Evolutionary conservation across 2,113 vertebrate species (phyloP).

Genomic region (Cyprinodon variegatus): DNA sequence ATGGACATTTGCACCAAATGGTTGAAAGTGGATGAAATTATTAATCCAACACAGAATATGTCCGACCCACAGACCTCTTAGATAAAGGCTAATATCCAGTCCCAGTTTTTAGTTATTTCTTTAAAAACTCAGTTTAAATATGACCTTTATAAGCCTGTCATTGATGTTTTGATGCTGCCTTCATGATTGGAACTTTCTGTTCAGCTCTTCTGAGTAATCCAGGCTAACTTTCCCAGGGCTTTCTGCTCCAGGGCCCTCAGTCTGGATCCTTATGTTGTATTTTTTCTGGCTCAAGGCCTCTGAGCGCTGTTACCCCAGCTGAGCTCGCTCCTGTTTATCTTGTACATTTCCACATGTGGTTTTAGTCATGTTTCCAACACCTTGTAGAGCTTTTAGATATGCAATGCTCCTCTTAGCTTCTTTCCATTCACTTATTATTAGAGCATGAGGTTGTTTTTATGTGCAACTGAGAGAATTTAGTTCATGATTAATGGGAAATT

Average conservation of each 20-base stretch:
- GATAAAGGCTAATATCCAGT: background rate
- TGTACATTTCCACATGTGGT: background rate
- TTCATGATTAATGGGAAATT: slow-evolving; percentile 6
- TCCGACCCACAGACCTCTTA: too few species aligned
- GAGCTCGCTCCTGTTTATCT: background rate
- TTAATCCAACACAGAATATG: too few species aligned
- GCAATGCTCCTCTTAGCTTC: slow-evolving; percentile 12
- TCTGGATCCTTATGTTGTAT: background rate
- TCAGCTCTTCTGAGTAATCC: background rate
- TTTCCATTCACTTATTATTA: slow-evolving; percentile 18
- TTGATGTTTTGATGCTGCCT: background rate
- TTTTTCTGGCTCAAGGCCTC: background rate
- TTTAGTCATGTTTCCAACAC: background rate
- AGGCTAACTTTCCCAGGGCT: background rate
- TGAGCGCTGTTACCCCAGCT: background rate
- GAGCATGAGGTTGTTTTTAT: slow-evolving; percentile 11
- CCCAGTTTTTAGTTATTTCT: background rate
- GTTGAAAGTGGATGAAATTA: too few species aligned
- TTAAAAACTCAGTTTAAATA: background rate
- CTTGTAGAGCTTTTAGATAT: background rate
- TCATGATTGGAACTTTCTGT: background rate
- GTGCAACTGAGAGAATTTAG: slow-evolving; percentile 1
- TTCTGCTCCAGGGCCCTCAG: background rate
- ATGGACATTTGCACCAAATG: too few species aligned
- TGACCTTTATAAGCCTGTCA: background rate